phyloP scores from a whole-genome alignment of 2,797 vertebrate species.

The Enteromius radiatus region DNA sequence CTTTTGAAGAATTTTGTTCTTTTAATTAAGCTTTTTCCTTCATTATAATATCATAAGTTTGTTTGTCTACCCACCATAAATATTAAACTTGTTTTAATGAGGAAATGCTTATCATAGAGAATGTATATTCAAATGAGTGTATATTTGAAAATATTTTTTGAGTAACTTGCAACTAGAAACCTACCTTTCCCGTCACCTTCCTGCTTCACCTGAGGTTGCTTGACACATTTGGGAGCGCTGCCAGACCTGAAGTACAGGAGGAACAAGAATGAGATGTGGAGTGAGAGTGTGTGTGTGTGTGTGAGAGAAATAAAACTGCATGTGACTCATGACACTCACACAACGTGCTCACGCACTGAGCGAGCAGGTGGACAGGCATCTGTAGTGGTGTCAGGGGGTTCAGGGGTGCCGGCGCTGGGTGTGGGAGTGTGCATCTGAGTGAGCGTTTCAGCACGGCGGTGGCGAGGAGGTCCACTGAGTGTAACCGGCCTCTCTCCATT shows the following conservation, averaged over 20 bases:
- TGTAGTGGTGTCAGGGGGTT: constrained; percentile 71
- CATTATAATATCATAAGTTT: not conserved
- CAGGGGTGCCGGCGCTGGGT: constrained; percentile 57
- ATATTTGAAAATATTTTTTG: not conserved
- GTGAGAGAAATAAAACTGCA: not conserved
- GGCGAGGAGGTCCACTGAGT: constrained; percentile 71
- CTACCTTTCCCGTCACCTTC: constrained; percentile 83
- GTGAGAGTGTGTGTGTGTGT: not conserved
- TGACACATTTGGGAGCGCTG: constrained; percentile 82
- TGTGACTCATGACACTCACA: constrained; percentile 10
- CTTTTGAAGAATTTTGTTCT: not conserved
- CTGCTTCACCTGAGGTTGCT: constrained; percentile 86
- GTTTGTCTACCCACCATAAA: not conserved
- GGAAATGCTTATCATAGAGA: not conserved
- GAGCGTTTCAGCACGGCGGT: constrained; percentile 74
- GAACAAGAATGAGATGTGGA: not conserved
- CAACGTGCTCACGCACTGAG: constrained; percentile 3
- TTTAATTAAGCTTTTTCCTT: not conserved
- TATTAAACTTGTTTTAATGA: not conserved
- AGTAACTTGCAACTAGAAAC: not conserved
- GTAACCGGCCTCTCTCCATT: constrained; percentile 79
- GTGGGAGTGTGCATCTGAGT: constrained; percentile 54
- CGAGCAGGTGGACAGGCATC: constrained; percentile 24
- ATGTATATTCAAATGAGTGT: too few relatives aligned
- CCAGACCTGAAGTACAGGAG: constrained; percentile 72